Evolutionary conservation across 1,140 invertebrate genomes (phyloP), one percentile per base, ranked within the genome.

Genomic region (Eumaeus atala): DNA sequence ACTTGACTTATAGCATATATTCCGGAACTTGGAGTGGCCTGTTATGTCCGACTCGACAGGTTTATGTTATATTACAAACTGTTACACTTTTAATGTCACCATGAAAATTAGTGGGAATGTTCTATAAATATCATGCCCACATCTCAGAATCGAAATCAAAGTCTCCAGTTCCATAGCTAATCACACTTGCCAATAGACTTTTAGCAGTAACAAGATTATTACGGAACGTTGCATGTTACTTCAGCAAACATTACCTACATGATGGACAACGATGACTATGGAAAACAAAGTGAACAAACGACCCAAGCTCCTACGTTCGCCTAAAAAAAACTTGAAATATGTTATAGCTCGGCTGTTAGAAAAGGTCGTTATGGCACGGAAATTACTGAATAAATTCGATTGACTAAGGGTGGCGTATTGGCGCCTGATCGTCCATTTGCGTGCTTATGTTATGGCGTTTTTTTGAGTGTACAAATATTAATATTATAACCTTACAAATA

Each of bases 331-430:
- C 40, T 44, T 44, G 48, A 44, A 44, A 44, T 44, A 44, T 44
- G 40, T 44, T 44, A 64, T 59, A 62, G 67, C 62, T 67, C 66
- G 54, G 58, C 64, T 66, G 69, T 74, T 72, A 66, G 58, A 54
- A 59, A 60, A 62, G 61, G 65, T 61, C 62, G 69, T 69, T 67
- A 70, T 50, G 44, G 47, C 40, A 37, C 62, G 74, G 77, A 77
- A 74, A 77, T 77, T 76, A 74, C 72, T 77, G 72, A 77, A 80
- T 77, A 77, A 77, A 77, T 80, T 80, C 74, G 73, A 77, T 80
- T 77, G 73, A 70, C 64, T 72, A 49, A 54, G 61, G 51, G 56
- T 61, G 54, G 59, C 55, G 59, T 70, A 72, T 72, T 70, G 69
- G 73, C 58, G 61, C 53, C 57, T 78, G 77, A 81, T 81, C 70